Base-by-base conservation (phyloP, 2,797 vertebrate genomes). In the Neosalanx taihuensis region DNA sequence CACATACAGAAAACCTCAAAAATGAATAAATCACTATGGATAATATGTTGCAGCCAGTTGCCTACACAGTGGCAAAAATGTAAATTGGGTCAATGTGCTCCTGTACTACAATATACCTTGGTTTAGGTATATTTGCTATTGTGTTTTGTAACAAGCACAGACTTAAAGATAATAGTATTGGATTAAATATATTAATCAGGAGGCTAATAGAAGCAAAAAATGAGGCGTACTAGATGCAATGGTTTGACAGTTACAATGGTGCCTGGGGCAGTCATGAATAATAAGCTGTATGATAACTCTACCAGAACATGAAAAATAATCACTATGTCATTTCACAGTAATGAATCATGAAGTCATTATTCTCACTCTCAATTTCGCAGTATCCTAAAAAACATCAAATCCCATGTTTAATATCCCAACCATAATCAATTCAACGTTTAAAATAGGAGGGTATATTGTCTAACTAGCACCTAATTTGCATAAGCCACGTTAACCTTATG, bases 241-340 rank as follows among this genome's bases (percentile, higher is more conserved):
- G 83, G 81, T 87, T 77, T 72, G 83, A 80, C 81, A 71, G 80
- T 80, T 82, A 81, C 86, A 85, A 80, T 30, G 75, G 69, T 72
- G 85, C 88, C 84, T 82, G 29, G 0, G 87, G 85, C 85, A 65
- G 76, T 85, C 75, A 65, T 84, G 86, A 84, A 90, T 90, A 88
- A 88, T 86, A 78, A 82, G 75, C 87, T 83, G 71, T 69, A 79
- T 75, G 81, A 87, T 83, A 88, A 87, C 80, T 80, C 85, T 88
- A 80, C 81, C 67, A 76, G 53, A 46, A 79, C 76, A 77, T 33
- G 51, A 72, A 79, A 51, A 74, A 77, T 67, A 58, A 79, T n/a
- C 4, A 56, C 5, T 17, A 17, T 56, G 4, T 56, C 51, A 17
- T 56, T 56, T 56, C 15, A 56, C 9, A n/a, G 51, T n/a, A 56